These are phyloP conservation scores for Beaufortia kweichowensis DNA, from an alignment of 2,113 vertebrate genomes.

Conservation along the genomic window DNA sequence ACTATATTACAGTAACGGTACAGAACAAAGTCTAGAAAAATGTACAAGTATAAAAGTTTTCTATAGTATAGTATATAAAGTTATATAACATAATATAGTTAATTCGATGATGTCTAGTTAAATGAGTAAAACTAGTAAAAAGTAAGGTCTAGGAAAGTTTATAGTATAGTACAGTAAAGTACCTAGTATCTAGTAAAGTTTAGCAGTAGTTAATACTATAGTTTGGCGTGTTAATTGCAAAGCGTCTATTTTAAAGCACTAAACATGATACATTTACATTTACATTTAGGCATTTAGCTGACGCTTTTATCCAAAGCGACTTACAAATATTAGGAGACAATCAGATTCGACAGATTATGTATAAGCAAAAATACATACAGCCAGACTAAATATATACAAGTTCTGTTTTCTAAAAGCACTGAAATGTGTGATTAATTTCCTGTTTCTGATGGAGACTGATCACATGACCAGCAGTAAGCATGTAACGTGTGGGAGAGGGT, in stretches of 20 bases:
- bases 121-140: too few species aligned
- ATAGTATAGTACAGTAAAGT: too few species aligned
- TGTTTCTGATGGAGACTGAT: constrained; percentile 6
- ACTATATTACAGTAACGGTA: background rate
- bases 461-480: background rate
- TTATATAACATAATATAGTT: background rate
- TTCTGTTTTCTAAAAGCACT: constrained; percentile 4
- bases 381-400: background rate
- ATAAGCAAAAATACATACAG: too few species aligned
- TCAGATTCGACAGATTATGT: too few species aligned
- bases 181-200: background rate
- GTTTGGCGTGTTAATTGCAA: background rate
- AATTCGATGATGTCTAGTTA: background rate
- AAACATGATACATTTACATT: background rate
- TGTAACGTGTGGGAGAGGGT: background rate
- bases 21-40: background rate
- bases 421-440: constrained; percentile 18
- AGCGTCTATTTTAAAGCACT: background rate
- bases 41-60: background rate
- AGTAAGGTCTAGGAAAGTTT: background rate
- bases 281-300: too few species aligned
- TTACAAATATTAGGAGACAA: too few species aligned
- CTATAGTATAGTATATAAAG: background rate
- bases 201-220: background rate
- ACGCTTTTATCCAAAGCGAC: too few species aligned